Evolutionary conservation across 2,888 invertebrate genomes (phyloP), one percentile per base, ranked within the genome.

Genomic region (Seira ritae): DNA sequence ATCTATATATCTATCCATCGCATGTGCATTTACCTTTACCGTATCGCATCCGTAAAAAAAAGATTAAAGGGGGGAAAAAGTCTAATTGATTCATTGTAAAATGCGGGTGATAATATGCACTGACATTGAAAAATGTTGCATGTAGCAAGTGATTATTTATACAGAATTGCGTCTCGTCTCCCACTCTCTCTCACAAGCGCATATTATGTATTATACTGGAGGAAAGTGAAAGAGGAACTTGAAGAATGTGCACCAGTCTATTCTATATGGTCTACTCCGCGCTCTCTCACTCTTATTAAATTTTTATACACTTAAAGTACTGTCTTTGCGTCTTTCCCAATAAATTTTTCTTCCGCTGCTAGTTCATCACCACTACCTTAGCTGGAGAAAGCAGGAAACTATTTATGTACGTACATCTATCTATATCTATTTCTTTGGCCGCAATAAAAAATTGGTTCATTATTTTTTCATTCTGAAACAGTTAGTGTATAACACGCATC

Each of bases 101-200:
- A 12, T 50, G 31, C 50, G 12, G 15, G 17, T 50, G 50, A 50
- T 50, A 50, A 50, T 50, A 12, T 50, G 17, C 17, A 12, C 50
- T 50, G 50, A 50, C 50, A 50, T 50, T 50, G 50, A 50, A 50
- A 50, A 50, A 50, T 50, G 50, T 50, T 50, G 3, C 50, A 50
- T 50, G 50, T 8, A 50, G 50, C 6, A 50, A 50, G 17, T 50
- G 50, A 50, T 50, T 31, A 31, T 31, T 31, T 31, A 31, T 31
- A 31, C 31, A 31, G 31, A 31, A 31, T 8, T 31, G 3, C 31
- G 31, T 50, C 50, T n/a, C 50, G 50, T 50, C 31, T 31, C 31
- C 3, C n/a, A 42, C 42, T 8, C n/a, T 50, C 17, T 12, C 17
- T 50, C 50, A 8, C 50, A 50, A 50, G 50, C 17, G 15, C 50